Evolutionary conservation across 2,888 invertebrate species (phyloP).

Genomic region (Phaonia tiefii): DNA sequence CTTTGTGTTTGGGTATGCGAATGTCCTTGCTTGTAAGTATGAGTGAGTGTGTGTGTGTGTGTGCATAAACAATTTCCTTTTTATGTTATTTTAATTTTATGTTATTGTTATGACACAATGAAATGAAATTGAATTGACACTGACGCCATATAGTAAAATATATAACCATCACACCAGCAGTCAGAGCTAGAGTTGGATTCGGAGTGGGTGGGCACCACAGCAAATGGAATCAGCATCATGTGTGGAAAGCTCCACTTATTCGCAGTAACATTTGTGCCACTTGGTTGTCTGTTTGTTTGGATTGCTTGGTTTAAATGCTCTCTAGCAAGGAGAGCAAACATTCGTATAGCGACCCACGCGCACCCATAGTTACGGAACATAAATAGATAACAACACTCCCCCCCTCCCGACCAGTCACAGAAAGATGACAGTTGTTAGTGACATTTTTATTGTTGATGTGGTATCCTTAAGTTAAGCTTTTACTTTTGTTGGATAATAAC

Average conservation of each 20-base stretch:
- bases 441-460: constrained; percentile 78
- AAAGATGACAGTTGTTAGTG: constrained; percentile 74
- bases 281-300: constrained; percentile 36
- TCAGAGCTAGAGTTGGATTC: background rate
- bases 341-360: constrained; percentile 12
- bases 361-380: constrained; percentile 33
- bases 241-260: constrained; percentile 36
- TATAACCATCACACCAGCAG: constrained; percentile 25
- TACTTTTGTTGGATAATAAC: constrained; percentile 48
- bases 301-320: constrained; percentile 19
- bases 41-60: constrained; percentile 51
- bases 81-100: constrained; percentile 81
- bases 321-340: constrained; percentile 27
- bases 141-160: constrained; percentile 72
- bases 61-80: constrained; percentile 80
- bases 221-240: constrained; percentile 7
- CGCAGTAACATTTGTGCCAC: too few species aligned
- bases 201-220: background rate
- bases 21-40: background rate
- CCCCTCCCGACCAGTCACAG: constrained; percentile 1
- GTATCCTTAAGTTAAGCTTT: constrained; percentile 66
- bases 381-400: constrained; percentile 48
- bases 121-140: constrained; percentile 81
- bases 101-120: constrained; percentile 81
- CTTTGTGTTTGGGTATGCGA: constrained; percentile 31